Percentiles rank a stretch among this genome's conserved stretches.
These are phyloP conservation scores for Yponomeuta cagnagella DNA, from an alignment of 2,888 invertebrate genomes.

Conservation along the genomic window DNA sequence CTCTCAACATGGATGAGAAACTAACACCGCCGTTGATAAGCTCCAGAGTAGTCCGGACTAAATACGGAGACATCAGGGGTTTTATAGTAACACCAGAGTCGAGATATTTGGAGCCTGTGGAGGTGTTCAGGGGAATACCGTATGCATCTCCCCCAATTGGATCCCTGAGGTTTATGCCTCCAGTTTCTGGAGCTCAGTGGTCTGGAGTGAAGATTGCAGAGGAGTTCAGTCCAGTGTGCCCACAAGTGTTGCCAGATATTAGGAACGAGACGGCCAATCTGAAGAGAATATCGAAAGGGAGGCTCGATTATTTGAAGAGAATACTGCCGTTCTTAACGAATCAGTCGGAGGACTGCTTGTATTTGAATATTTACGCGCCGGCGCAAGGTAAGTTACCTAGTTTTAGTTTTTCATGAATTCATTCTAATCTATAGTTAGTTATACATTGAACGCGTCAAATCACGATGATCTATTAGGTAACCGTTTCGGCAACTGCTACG, in stretches of 20 bases:
- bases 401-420: conserved; percentile 11
- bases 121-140: conserved; percentile 94
- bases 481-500: too few relatives aligned
- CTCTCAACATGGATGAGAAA: conserved; percentile 70
- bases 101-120: conserved; percentile 89
- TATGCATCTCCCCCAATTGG: conserved; percentile 95
- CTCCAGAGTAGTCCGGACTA: conserved; percentile 90
- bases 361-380: conserved; percentile 97
- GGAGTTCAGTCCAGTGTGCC: conserved; percentile 92
- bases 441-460: too few relatives aligned
- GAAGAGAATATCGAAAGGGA: conserved; percentile 90
- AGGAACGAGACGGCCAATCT: conserved; percentile 88
- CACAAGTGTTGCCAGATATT: conserved; percentile 91
- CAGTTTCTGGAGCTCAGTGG: conserved; percentile 95
- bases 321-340: conserved; percentile 90
- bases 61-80: conserved; percentile 91
- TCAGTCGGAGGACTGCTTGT: conserved; percentile 98
- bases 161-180: conserved; percentile 95
- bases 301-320: conserved; percentile 91
- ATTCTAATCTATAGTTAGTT: too few relatives aligned
- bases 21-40: conserved; percentile 75
- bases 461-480: too few relatives aligned
- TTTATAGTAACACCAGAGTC: conserved; percentile 89
- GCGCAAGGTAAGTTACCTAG: conserved; percentile 88
- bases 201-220: conserved; percentile 91